Conservation (phyloP, 2,888 invertebrate genomes). For the Limnephilus marmoratus region DNA sequence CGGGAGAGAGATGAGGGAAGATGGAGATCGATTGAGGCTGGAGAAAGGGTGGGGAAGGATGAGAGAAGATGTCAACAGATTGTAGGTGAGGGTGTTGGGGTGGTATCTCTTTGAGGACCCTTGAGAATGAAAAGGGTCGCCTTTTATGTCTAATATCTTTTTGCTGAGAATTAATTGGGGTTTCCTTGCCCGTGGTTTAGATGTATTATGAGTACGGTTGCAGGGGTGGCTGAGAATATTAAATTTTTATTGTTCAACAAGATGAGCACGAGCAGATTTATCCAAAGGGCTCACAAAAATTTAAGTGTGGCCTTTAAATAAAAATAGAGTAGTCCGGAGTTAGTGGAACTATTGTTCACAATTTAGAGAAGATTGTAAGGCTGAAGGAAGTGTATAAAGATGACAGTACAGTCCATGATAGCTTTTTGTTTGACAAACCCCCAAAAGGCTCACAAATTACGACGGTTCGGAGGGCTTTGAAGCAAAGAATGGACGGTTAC, state of each 20-base stretch:
- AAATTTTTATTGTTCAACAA: neutral
- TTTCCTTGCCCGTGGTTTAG: neutral
- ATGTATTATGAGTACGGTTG: neutral
- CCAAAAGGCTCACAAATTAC: no score
- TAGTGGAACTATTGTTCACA: no score
- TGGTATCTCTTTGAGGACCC: neutral
- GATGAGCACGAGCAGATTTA: neutral
- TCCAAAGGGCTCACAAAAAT: no score
- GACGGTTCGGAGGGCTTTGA: no score
- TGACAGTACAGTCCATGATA: no score
- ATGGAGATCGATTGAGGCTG: neutral
- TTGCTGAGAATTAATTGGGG: constrained; percentile 9
- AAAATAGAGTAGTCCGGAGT: no score
- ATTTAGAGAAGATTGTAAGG: no score
- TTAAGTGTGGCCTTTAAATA: no score
- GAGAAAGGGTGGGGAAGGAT: neutral
- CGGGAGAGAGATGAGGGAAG: neutral
- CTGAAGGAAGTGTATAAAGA: no score
- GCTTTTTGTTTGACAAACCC: no score
- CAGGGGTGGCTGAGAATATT: neutral
- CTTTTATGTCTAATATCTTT: constrained; percentile 13
- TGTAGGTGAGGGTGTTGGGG: neutral
- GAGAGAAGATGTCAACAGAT: neutral
- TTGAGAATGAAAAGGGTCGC: constrained; percentile 9
- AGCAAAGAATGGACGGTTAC: no score